These are phyloP conservation scores for Sarcophaga peregrina DNA, from an alignment of 1,140 invertebrate species.

Conservation along the genomic window DNA sequence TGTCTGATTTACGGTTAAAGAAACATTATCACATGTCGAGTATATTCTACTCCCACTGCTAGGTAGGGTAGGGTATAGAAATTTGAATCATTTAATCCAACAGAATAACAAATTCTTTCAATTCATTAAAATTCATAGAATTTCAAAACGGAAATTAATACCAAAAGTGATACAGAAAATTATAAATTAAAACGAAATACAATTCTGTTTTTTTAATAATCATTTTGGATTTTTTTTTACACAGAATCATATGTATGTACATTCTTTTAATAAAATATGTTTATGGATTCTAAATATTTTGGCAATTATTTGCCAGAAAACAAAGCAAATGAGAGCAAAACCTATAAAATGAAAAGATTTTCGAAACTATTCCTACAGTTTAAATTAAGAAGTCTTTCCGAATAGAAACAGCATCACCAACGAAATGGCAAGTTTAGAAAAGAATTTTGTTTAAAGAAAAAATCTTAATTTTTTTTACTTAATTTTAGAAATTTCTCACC, in stretches of 20 bases:
- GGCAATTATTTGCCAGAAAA: too few species aligned
- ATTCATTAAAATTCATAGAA: slow-evolving; percentile 33
- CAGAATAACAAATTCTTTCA: too few species aligned
- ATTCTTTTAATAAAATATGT: too few species aligned
- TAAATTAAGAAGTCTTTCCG: neutral
- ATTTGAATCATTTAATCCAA: too few species aligned
- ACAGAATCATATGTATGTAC: too few species aligned
- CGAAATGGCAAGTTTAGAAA: slow-evolving; percentile 3
- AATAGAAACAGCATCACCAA: neutral
- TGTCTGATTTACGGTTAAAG: too few species aligned
- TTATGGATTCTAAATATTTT: too few species aligned
- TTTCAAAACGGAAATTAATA: slow-evolving; percentile 29
- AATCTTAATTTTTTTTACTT: neutral
- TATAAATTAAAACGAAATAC: neutral
- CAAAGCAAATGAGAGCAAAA: neutral
- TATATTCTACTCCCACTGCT: too few species aligned
- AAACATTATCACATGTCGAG: too few species aligned
- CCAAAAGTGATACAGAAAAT: neutral
- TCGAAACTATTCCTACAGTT: neutral
- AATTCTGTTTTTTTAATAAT: too few species aligned
- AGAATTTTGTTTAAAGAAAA: slow-evolving; percentile 20
- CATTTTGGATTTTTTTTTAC: too few species aligned
- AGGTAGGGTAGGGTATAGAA: too few species aligned
- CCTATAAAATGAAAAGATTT: slow-evolving; percentile 14
- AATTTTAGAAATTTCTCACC: neutral